A percentile compares a stretch with the other conserved stretches of the same genome.
Evolutionary conservation across 2,888 invertebrate genomes (phyloP).

Genomic region (Standfussiana lucernea): DNA sequence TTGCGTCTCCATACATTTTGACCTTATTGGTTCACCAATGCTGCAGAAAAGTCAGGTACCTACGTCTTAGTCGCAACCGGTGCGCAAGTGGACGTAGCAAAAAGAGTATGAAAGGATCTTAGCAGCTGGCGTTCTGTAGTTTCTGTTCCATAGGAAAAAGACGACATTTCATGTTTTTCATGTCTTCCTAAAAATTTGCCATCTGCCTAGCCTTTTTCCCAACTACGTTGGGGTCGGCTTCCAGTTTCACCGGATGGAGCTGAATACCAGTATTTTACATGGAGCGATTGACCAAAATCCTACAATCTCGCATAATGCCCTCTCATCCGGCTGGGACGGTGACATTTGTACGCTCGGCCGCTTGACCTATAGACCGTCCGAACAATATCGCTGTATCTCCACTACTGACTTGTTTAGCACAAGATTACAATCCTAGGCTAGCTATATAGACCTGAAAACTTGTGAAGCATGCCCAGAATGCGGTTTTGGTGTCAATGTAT

Average conservation of each 20-base stretch:
- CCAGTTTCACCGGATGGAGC: no score
- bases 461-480: conserved; percentile 51
- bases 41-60: neutral
- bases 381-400: conserved; percentile 57
- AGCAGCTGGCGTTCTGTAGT: neutral
- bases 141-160: neutral
- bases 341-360: conserved; percentile 72
- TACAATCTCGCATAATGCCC: conserved; percentile 37
- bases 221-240: no score
- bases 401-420: conserved; percentile 51
- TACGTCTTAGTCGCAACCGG: neutral
- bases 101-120: neutral
- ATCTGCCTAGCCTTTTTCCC: no score
- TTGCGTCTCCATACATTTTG: neutral
- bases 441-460: conserved; percentile 47
- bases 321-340: conserved; percentile 57
- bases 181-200: neutral
- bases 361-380: conserved; percentile 76
- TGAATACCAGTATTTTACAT: no score
- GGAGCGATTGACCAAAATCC: no score
- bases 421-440: conserved; percentile 58
- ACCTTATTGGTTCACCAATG: neutral
- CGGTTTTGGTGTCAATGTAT: conserved; percentile 44
- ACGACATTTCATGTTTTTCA: neutral
- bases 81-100: neutral